These are phyloP conservation scores for Entomyzon cyanotis DNA, from an alignment of 2,113 vertebrate species.

Conservation along the genomic window DNA sequence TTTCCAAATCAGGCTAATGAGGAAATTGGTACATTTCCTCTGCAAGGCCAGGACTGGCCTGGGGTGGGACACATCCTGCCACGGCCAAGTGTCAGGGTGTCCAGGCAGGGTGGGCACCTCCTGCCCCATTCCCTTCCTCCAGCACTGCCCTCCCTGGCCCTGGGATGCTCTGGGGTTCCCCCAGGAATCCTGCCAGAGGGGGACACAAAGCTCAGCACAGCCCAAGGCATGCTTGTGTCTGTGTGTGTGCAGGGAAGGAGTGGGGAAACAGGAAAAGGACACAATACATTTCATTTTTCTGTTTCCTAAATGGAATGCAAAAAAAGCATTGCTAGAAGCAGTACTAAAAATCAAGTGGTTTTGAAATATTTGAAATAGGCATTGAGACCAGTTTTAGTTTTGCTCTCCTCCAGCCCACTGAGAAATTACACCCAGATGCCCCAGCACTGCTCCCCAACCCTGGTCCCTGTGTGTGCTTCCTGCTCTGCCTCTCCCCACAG, in stretches of 20 bases:
- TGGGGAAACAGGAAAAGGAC: background rate
- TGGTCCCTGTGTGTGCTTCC: fast-evolving
- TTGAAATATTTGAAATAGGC: background rate
- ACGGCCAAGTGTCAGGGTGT: fast-evolving
- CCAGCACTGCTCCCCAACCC: fast-evolving
- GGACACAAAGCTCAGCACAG: background rate
- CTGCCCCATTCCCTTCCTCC: background rate
- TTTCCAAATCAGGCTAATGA: slow-evolving; percentile 56
- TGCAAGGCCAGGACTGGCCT: background rate
- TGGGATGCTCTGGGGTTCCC: too few relatives aligned
- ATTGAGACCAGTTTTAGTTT: background rate
- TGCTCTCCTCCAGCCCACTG: background rate
- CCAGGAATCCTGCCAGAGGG: background rate
- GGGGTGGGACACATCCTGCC: background rate
- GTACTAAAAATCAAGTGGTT: background rate
- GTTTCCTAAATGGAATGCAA: background rate
- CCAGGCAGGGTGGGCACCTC: background rate
- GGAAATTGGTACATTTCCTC: slow-evolving; percentile 52
- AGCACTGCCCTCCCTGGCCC: background rate
- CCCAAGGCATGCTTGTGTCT: background rate
- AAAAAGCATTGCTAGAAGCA: background rate
- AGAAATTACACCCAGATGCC: background rate
- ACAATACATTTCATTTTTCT: background rate
- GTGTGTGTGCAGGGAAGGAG: background rate
- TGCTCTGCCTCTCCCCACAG: background rate